Conservation (phyloP, 2,888 invertebrate species). For the Orgyia antiqua region DNA sequence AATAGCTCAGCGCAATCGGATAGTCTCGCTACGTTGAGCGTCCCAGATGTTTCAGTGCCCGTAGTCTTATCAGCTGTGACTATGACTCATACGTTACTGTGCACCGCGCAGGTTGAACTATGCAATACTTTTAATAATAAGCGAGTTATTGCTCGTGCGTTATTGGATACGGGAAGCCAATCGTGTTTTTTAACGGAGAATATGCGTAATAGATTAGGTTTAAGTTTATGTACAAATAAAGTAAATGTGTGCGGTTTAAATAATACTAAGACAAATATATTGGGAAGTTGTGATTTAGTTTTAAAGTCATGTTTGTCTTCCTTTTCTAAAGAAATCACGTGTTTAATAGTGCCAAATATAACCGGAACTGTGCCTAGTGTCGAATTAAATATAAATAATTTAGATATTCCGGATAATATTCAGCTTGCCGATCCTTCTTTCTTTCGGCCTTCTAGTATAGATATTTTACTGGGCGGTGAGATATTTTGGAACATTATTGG, state of each 20-base stretch:
- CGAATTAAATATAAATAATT: too few relatives aligned
- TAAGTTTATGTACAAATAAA: too few relatives aligned
- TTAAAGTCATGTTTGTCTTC: background rate
- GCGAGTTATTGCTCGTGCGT: slow-evolving; percentile 1
- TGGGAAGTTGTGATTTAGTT: background rate
- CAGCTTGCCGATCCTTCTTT: slow-evolving; percentile 1
- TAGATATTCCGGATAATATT: slow-evolving; percentile 1
- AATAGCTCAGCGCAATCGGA: background rate
- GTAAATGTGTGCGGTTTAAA: too few relatives aligned
- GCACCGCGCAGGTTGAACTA: slow-evolving; percentile 1
- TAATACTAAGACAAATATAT: slow-evolving; percentile 1
- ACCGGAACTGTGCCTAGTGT: too few relatives aligned
- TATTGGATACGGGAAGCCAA: slow-evolving; percentile 4
- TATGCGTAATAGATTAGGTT: background rate
- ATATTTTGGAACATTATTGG: background rate
- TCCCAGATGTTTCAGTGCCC: background rate
- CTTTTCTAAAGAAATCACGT: background rate
- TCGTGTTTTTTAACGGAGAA: slow-evolving; percentile 3
- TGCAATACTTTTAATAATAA: background rate
- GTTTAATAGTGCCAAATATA: slow-evolving; percentile 2
- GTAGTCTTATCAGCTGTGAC: slow-evolving; percentile 1
- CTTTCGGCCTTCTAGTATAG: background rate
- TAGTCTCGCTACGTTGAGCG: background rate
- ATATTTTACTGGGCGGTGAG: slow-evolving; percentile 1
- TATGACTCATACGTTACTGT: background rate